Conservation (phyloP, 2,797 vertebrate species). For the Oreochromis mossambicus region DNA sequence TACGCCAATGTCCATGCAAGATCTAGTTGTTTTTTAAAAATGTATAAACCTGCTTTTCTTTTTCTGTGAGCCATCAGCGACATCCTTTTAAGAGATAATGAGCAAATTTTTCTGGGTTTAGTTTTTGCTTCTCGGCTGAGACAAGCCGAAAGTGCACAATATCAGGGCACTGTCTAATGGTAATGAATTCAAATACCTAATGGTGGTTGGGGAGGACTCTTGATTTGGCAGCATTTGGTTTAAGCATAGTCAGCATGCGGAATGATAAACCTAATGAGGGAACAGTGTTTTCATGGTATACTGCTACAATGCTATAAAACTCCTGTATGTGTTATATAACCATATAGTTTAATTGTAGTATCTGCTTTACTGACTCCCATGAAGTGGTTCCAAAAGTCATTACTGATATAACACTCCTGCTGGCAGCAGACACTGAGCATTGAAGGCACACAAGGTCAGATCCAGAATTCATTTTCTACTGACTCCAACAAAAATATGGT, state of each 20-base stretch:
- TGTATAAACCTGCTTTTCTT: neutral
- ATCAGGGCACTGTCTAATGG: neutral
- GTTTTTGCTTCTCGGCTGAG: neutral
- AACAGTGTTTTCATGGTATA: neutral
- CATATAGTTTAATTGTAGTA: neutral
- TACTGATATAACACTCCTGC: neutral
- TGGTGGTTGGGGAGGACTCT: neutral
- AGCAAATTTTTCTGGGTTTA: neutral
- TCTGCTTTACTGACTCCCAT: neutral
- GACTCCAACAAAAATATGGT: neutral
- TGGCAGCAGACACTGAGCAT: neutral
- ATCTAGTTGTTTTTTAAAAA: neutral
- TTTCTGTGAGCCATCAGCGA: neutral
- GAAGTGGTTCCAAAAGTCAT: neutral
- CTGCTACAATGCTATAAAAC: neutral
- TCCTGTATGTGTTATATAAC: neutral
- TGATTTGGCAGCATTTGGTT: neutral
- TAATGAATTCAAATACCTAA: neutral
- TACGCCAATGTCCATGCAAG: neutral
- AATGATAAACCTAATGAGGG: neutral
- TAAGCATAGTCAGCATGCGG: neutral
- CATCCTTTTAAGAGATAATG: neutral
- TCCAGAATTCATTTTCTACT: neutral
- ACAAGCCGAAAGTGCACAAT: neutral
- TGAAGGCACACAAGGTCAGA: slow-evolving; percentile 7